A percentile compares a stretch with the other conserved stretches of the same genome.
phyloP scores from a whole-genome alignment of 2,888 invertebrate species.

The Andrena fulva region DNA sequence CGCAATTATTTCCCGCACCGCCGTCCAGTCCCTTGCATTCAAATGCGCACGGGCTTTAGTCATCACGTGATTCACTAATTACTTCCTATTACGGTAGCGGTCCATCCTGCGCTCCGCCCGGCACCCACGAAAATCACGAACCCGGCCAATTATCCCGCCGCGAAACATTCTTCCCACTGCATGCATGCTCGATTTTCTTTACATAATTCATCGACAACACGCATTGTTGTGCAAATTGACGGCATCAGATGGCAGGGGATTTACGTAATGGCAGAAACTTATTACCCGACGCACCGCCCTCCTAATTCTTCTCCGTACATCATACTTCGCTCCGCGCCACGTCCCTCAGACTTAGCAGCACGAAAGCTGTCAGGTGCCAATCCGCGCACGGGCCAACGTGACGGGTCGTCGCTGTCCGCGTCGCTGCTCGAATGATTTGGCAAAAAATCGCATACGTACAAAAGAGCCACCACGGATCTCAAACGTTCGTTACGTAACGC shows the following conservation, averaged over 20 bases:
- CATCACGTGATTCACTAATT: conserved; percentile 31
- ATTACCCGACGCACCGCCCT: not conserved
- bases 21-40: not conserved
- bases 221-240: not conserved
- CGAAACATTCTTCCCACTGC: not conserved
- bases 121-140: not conserved
- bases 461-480: conserved; percentile 47
- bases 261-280: conserved; percentile 17
- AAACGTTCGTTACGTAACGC: conserved; percentile 78
- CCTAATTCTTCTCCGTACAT: not conserved
- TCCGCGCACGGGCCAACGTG: too few relatives aligned
- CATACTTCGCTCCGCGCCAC: not conserved
- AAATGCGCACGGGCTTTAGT: conserved; percentile 19
- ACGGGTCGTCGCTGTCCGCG: not conserved
- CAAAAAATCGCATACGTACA: not conserved
- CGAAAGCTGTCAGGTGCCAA: not conserved
- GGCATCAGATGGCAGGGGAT: conserved; percentile 2
- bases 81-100: conserved; percentile 11
- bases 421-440: not conserved
- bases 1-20: conserved; percentile 37
- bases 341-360: too few relatives aligned
- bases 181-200: conserved; percentile 13
- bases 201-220: conserved; percentile 9
- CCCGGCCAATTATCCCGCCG: not conserved
- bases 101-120: not conserved